Percentiles rank a stretch among this genome's conserved stretches.
These are phyloP conservation scores for Argyra leucocephala DNA, from an alignment of 2,888 invertebrate species.

Conservation along the genomic window DNA sequence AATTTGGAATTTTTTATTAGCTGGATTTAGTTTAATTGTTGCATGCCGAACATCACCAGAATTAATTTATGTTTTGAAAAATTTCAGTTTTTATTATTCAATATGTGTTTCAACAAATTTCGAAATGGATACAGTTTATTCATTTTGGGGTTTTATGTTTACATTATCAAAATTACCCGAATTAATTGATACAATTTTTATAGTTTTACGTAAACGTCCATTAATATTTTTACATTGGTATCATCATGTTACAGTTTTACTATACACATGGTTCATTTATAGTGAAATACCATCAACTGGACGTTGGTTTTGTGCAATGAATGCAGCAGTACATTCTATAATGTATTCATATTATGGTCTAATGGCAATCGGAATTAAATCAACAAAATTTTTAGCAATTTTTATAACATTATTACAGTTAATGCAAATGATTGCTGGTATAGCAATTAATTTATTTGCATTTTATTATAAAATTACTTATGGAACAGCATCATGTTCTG, in stretches of 20 bases:
- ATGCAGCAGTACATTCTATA: slow-evolving; percentile 80
- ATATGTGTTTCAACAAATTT: slow-evolving; percentile 91
- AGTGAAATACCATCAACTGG: slow-evolving; percentile 82
- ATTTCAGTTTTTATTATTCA: slow-evolving; percentile 89
- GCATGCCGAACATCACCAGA: slow-evolving; percentile 88
- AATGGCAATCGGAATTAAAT: slow-evolving; percentile 72
- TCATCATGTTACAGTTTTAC: slow-evolving; percentile 88
- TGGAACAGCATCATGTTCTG: slow-evolving; percentile 67
- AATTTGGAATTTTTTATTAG: slow-evolving; percentile 86
- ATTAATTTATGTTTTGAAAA: slow-evolving; percentile 74
- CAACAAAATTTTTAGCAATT: slow-evolving; percentile 79
- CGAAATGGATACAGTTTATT: slow-evolving; percentile 82
- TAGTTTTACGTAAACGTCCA: slow-evolving; percentile 85
- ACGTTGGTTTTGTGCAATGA: slow-evolving; percentile 91
- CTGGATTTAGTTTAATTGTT: slow-evolving; percentile 90
- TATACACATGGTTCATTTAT: slow-evolving; percentile 92
- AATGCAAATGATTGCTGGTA: slow-evolving; percentile 88
- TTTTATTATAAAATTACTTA: slow-evolving; percentile 62
- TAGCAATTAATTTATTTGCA: slow-evolving; percentile 80
- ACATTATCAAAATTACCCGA: slow-evolving; percentile 93
- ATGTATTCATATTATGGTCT: slow-evolving; percentile 90
- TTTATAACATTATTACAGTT: slow-evolving; percentile 83
- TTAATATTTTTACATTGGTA: slow-evolving; percentile 94
- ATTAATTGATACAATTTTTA: slow-evolving; percentile 90
- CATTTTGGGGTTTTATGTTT: slow-evolving; percentile 97